Conservation (phyloP, 30 jellyfish, hydroid and myxozoan genomes). For the Aurelia sp. region DNA sequence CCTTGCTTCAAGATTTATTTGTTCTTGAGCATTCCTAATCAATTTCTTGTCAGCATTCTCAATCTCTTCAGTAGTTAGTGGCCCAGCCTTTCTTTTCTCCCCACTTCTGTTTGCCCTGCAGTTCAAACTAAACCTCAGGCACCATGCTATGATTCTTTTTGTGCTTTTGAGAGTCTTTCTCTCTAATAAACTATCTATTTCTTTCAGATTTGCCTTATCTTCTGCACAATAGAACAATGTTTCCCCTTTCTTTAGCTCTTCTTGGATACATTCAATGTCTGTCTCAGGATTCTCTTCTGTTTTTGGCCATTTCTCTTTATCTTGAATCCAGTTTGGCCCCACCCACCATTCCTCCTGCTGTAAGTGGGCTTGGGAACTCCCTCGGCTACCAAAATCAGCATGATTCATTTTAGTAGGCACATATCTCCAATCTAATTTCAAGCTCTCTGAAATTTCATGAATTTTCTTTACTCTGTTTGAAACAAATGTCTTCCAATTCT, state of each 20-base stretch:
- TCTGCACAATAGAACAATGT: not conserved
- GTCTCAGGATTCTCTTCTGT: not conserved
- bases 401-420: slow-evolving; percentile 7
- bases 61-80: slow-evolving; percentile 12
- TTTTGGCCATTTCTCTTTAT: not conserved
- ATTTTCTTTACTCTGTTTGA: slow-evolving; percentile 35
- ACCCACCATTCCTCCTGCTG: not conserved
- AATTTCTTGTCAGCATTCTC: not conserved
- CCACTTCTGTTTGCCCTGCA: not conserved
- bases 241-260: not conserved
- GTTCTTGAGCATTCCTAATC: not conserved
- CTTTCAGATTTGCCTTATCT: not conserved
- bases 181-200: slow-evolving; percentile 6
- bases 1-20: slow-evolving; percentile 23
- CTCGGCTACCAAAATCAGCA: slow-evolving; percentile 21
- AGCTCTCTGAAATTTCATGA: slow-evolving; percentile 11
- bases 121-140: too few species aligned
- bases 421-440: not conserved
- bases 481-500: slow-evolving; percentile 40
- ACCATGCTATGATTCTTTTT: too few species aligned
- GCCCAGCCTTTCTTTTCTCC: not conserved
- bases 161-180: not conserved
- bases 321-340: not conserved
- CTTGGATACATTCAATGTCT: not conserved
- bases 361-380: not conserved